Evolutionary conservation across 2,888 invertebrate species (phyloP), one percentile per base, ranked within the genome.

Genomic region (Cancer borealis): DNA sequence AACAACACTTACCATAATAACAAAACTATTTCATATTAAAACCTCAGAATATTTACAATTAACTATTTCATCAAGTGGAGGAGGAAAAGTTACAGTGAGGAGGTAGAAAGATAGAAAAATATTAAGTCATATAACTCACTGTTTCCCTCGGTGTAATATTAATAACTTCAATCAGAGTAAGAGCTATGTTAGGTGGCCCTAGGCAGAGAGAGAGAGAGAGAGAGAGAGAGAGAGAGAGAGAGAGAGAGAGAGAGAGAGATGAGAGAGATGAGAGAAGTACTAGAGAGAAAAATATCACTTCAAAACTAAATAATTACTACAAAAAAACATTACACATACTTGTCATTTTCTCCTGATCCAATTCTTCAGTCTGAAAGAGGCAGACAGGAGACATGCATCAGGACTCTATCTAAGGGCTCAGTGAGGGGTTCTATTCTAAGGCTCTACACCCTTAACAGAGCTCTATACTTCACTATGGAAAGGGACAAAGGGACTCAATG

Each of bases 291-390:
- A 66, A 66, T 8, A 4, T 4, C 4, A 17, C 17, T 66, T 17
- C 60, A 12, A 66, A n/a, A 21, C n/a, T n/a, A 66, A n/a, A 1
- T n/a, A 66, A 66, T 54, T 54, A 54, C 6, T 66, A n/a, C 2
- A 39, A 3, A 14, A 54, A 54, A 88, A 17, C 21, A 73, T 54
- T 39, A 26, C 96, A 96, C 97, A 96, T 96, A 97, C 97, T 96
- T 95, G 96, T 96, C 30, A 96, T 96, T 96, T 97, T 96, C 95
- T 97, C 96, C 87, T 96, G 96, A 95, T 96, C 96, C 93, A 96
- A 94, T 84, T 96, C 94, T 91, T 96, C 96, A 14, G 79, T 88
- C 93, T 93, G 93, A 3, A 88, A 91, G 17, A 84, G 26, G 87
- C 60, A 88, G 46, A 39, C 30, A 91, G 17, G 21, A n/a, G 8